Base-by-base conservation (phyloP, 2,888 invertebrate species). In the Amitus sp. region DNA sequence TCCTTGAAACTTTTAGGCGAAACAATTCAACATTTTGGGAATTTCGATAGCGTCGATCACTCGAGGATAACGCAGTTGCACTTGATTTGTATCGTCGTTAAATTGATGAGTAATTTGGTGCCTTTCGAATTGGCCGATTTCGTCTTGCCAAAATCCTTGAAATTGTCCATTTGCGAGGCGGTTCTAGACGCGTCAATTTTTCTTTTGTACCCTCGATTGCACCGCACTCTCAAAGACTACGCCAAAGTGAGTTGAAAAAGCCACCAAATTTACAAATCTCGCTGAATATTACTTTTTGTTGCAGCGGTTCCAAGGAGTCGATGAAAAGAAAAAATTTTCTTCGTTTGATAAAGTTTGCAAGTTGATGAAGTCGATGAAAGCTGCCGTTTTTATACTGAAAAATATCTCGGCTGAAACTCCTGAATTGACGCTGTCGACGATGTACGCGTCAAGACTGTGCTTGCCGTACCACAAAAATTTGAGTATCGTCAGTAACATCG, bases 381-480 rank as follows among this genome's bases (percentile, higher is more conserved):
- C 83, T 18, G 82, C 85, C 30, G 72, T 80, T 49, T 66, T 50
- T 4, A 43, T 79, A 39, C 66, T 79, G 39, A 78, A 73, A 66
- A 50, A 60, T 45, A n/a, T 51, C 7, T 49, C 74, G 45, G 67
- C 73, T 18, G 55, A 75, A n/a, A 66, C 72, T 10, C 69, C 73
- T n/a, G 62, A 62, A 51, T 79, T 78, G 70, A 82, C 84, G 20
- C 76, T 88, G 1, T 76, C 67, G 40, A 78, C 83, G 33, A 85
- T 88, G 18, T 84, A 86, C 65, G 83, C 84, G 20, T 85, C 88
- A 0, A 78, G 89, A 39, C 82, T 86, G 0, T 84, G 86, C 59
- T 75, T 90, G 28, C 85, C 88, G 57, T 85, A 88, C 68, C 88
- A 89, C 73, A 84, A 85, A 76, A 86, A 85, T 77, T 83, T 86